Base-by-base conservation (phyloP, 2,888 invertebrate genomes). In the Lysandra bellargus region DNA sequence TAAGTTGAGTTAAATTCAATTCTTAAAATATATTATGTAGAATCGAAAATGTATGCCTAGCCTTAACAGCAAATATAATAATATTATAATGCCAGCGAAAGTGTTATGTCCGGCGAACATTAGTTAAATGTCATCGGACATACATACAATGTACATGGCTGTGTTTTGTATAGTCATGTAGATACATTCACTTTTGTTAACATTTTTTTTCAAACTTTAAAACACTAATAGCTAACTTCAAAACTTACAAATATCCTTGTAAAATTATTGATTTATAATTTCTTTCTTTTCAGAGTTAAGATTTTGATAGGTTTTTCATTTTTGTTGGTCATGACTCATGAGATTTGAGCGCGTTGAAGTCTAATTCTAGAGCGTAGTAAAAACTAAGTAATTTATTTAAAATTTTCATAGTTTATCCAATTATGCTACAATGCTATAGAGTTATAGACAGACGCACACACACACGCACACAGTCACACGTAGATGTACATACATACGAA, bases 121-220 rank as follows among this genome's bases (percentile, higher is more conserved):
- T 37, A 61, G 5, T 69, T 69, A 69, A 69, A 69, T 69, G 69
- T 69, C 69, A 69, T 69, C 69, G 69, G 69, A 14, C 69, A 37
- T 4, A 64, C 64, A 30, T 7, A 17, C 23, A 61, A 23, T 6
- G 17, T 57, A 17, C 57, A 57, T 17, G 3, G 9, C 7, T 44
- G 44, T n/a, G 61, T 7, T 61, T 69, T 69, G 64, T 69, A 30
- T 9, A 69, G 64, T 30, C 64, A 69, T 69, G 23, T 23, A 60
- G 61, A 7, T 33, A 30, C 64, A 61, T 61, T 69, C 64, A 69
- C 64, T 69, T 69, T 69, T 33, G 64, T 9, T 69, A 12, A 1
- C 23, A 33, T 69, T 12, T 4, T 69, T 30, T 23, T 69, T 6
- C 5, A 23, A 61, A 60, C 60, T 4, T 57, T 49, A 2, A 49